Conservation (phyloP, 2,888 invertebrate species). For the Eupithecia subfuscata region DNA sequence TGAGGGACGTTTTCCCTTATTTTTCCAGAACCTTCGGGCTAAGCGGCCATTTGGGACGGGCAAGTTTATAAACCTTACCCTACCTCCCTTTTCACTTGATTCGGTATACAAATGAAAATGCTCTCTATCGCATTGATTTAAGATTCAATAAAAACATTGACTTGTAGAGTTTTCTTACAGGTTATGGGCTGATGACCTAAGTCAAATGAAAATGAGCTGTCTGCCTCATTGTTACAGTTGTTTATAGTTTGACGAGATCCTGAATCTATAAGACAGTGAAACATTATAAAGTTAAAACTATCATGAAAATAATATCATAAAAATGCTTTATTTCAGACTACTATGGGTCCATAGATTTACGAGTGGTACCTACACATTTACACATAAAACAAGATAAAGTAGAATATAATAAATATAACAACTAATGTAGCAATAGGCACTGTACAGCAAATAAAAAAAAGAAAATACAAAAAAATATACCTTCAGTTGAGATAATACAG, state of each 20-base stretch:
- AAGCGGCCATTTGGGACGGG: constrained; percentile 74
- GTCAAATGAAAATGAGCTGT: constrained; percentile 2
- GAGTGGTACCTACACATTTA: too few relatives aligned
- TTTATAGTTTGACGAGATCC: not conserved
- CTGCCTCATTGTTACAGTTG: not conserved
- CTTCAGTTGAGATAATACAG: constrained; percentile 60
- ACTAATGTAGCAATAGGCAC: too few relatives aligned
- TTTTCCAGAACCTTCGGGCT: constrained; percentile 65
- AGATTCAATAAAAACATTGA: not conserved
- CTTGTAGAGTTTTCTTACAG: not conserved
- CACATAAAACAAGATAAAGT: too few relatives aligned
- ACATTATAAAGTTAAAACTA: not conserved
- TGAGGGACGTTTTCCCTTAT: constrained; percentile 74
- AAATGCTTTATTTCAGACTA: too few relatives aligned
- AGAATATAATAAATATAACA: too few relatives aligned
- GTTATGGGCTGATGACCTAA: not conserved
- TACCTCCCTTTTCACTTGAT: constrained; percentile 45
- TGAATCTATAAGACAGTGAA: not conserved
- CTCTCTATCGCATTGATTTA: not conserved
- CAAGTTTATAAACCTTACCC: constrained; percentile 63
- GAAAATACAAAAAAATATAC: constrained; percentile 49
- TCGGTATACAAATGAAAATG: constrained; percentile 14
- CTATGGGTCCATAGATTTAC: too few relatives aligned
- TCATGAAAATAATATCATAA: not conserved
- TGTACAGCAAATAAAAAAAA: too few relatives aligned